These are phyloP conservation scores for Triops longicaudatus DNA, from an alignment of 1,140 invertebrate genomes.

Conservation along the genomic window DNA sequence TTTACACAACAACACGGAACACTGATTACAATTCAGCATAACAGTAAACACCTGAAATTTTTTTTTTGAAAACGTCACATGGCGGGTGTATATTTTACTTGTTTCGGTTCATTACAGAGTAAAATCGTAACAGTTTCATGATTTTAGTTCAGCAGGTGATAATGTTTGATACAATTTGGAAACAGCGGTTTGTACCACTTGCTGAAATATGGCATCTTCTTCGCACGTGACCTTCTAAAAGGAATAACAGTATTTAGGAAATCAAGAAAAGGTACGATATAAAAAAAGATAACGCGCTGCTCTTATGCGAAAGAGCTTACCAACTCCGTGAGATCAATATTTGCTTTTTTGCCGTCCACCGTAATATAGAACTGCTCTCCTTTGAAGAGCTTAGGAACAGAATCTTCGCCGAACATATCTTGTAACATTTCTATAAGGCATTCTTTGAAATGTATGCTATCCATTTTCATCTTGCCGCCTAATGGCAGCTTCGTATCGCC, in stretches of 20 bases:
- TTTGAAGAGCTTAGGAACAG: slow-evolving; percentile 89
- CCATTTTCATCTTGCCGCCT: slow-evolving; percentile 55
- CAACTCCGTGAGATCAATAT: slow-evolving; percentile 73
- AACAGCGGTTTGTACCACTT: slow-evolving; percentile 77
- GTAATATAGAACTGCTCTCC: slow-evolving; percentile 77
- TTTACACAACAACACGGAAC: too few relatives aligned
- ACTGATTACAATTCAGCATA: too few relatives aligned
- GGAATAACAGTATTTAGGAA: slow-evolving; percentile 20
- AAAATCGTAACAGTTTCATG: background rate
- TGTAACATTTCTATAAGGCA: slow-evolving; percentile 79
- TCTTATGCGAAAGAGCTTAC: slow-evolving; percentile 42
- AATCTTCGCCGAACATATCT: slow-evolving; percentile 90
- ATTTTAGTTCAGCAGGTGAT: slow-evolving; percentile 46
- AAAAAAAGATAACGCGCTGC: too few relatives aligned
- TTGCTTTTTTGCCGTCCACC: slow-evolving; percentile 73
- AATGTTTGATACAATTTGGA: slow-evolving; percentile 74
- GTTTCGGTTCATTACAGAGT: too few relatives aligned
- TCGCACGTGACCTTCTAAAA: slow-evolving; percentile 66
- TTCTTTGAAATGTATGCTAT: slow-evolving; percentile 82
- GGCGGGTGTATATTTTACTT: too few relatives aligned
- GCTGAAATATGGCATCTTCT: slow-evolving; percentile 70
- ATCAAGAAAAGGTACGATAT: slow-evolving; percentile 3
- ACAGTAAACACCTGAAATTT: too few relatives aligned
- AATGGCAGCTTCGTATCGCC: slow-evolving; percentile 52
- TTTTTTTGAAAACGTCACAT: background rate